Conservation (phyloP, 2,888 invertebrate genomes). For the Tuta absoluta region DNA sequence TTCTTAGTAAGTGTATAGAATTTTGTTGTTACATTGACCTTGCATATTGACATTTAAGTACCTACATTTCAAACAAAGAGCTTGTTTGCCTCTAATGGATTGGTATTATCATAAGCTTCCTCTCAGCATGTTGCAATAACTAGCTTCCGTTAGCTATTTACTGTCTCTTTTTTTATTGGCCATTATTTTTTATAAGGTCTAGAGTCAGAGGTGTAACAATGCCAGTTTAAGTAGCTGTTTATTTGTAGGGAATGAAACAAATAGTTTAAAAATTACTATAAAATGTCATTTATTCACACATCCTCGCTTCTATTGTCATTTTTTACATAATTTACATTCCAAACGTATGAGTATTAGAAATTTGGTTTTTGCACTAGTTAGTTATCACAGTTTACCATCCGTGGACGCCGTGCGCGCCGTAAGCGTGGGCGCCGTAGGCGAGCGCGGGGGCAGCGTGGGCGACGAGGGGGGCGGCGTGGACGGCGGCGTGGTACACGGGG, state of each 20-base stretch:
- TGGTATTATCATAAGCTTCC: constrained; percentile 24
- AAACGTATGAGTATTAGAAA: constrained; percentile 69
- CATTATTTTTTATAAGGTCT: constrained; percentile 14
- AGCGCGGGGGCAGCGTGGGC: constrained; percentile 43
- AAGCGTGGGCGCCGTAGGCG: constrained; percentile 43
- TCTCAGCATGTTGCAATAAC: constrained; percentile 15
- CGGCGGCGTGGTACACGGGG: constrained; percentile 53
- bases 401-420: constrained; percentile 48
- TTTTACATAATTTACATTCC: constrained; percentile 69
- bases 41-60: constrained; percentile 34
- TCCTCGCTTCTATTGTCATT: constrained; percentile 70
- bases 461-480: constrained; percentile 47
- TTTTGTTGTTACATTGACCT: constrained; percentile 29
- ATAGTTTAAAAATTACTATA: constrained; percentile 28
- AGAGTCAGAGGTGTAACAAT: constrained; percentile 12
- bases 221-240: background rate
- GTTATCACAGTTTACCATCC: constrained; percentile 77
- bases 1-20: too few species aligned
- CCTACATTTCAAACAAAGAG: constrained; percentile 29
- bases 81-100: constrained; percentile 16
- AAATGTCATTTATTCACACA: constrained; percentile 73
- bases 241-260: constrained; percentile 6
- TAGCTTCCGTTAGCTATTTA: constrained; percentile 12
- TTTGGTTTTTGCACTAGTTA: constrained; percentile 62
- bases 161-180: constrained; percentile 5